These are phyloP conservation scores for Plebejus melissa DNA, from an alignment of 2,888 invertebrate species.

Conservation along the genomic window DNA sequence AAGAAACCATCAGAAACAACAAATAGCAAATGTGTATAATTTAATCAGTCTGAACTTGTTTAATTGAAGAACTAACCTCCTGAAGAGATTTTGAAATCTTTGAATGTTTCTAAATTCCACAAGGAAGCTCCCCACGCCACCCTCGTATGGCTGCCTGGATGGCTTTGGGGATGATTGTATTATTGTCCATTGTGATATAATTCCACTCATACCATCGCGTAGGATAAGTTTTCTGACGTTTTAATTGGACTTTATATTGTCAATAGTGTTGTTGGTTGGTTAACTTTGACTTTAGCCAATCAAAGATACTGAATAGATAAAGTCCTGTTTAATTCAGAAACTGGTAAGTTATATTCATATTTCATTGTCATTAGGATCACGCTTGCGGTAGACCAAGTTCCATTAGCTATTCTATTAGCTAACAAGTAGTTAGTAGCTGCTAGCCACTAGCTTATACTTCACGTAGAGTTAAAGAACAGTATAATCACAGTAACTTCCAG, in stretches of 20 bases:
- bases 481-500: slow-evolving; percentile 69
- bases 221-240: background rate
- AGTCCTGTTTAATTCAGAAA: background rate
- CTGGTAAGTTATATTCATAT: background rate
- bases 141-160: slow-evolving; percentile 42
- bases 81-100: background rate
- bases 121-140: background rate
- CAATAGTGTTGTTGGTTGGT: background rate
- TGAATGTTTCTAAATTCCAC: background rate
- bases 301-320: background rate
- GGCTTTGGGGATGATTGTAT: slow-evolving; percentile 22
- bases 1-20: background rate
- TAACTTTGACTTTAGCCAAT: background rate
- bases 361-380: background rate
- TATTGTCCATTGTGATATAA: slow-evolving; percentile 21
- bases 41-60: background rate
- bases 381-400: background rate
- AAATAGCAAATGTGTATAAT: background rate
- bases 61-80: background rate
- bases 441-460: slow-evolving; percentile 3
- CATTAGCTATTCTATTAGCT: background rate
- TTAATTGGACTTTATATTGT: background rate
- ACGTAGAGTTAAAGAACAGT: slow-evolving; percentile 35
- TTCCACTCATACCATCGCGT: background rate
- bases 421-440: background rate